phyloP scores from a whole-genome alignment of 2,113 vertebrate genomes.

The Rhabdomys dilectus region DNA sequence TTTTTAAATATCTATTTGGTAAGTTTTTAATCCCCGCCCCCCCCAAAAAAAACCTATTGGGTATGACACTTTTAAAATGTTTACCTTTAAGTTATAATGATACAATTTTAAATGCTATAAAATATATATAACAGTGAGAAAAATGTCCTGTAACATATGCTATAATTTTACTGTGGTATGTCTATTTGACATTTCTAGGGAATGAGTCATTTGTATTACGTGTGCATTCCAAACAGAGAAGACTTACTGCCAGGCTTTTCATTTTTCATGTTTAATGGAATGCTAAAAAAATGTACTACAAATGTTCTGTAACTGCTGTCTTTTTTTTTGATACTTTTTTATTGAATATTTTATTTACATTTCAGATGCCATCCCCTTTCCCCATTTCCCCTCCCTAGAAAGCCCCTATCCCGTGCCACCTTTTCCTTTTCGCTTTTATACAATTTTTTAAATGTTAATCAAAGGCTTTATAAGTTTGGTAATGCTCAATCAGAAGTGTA shows the following conservation, averaged over 20 bases:
- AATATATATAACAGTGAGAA: conserved; percentile 50
- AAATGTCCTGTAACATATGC: conserved; percentile 15
- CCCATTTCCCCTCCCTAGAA: too few relatives aligned
- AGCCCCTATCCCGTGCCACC: too few relatives aligned
- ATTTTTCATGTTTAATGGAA: conserved; percentile 54
- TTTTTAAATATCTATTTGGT: conserved; percentile 42
- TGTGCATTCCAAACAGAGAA: conserved; percentile 47
- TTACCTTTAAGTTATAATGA: conserved; percentile 11
- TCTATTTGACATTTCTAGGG: background rate
- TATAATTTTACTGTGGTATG: background rate
- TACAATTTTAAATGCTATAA: conserved; percentile 21
- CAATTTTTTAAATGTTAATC: too few relatives aligned
- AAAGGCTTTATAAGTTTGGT: too few relatives aligned
- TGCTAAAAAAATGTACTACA: conserved; percentile 39
- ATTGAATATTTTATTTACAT: too few relatives aligned
- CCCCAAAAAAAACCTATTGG: background rate
- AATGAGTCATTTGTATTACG: conserved; percentile 40
- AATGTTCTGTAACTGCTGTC: conserved; percentile 12
- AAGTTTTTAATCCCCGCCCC: conserved; percentile 62
- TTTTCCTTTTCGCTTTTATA: too few relatives aligned
- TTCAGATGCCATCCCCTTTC: too few relatives aligned
- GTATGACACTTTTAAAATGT: background rate
- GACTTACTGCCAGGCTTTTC: conserved; percentile 21
- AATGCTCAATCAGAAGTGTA: too few relatives aligned
- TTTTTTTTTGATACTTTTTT: too few relatives aligned